A percentile compares a stretch with the other conserved stretches of the same genome.
These are phyloP conservation scores for Balearica regulorum DNA, from an alignment of 2,797 vertebrate genomes.

Conservation along the genomic window DNA sequence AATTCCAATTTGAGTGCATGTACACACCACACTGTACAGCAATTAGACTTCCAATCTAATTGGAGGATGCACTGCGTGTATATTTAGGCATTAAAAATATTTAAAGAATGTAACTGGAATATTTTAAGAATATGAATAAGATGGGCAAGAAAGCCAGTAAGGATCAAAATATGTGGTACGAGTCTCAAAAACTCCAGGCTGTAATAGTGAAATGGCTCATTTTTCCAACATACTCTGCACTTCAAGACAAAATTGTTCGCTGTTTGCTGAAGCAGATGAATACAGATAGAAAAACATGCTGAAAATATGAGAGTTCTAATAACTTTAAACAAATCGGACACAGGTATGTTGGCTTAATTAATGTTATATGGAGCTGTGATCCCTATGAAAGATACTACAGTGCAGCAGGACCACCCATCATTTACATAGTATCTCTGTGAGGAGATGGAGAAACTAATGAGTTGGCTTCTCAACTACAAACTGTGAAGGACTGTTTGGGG, in stretches of 20 bases:
- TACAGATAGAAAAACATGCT: not conserved
- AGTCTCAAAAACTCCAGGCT: not conserved
- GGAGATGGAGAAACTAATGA: not conserved
- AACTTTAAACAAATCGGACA: not conserved
- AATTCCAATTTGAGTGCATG: not conserved
- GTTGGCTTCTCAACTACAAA: not conserved
- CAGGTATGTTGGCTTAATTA: not conserved
- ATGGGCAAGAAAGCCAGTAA: not conserved
- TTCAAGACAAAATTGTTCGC: not conserved
- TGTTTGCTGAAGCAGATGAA: not conserved
- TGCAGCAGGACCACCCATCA: not conserved
- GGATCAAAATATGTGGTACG: not conserved
- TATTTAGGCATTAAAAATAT: conserved; percentile 7
- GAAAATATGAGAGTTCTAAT: not conserved
- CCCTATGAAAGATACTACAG: not conserved
- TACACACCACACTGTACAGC: not conserved
- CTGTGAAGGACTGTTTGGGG: not conserved
- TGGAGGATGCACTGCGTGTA: not conserved
- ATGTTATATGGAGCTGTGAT: not conserved
- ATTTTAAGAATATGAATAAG: not conserved
- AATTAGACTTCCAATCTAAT: not conserved
- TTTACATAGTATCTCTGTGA: not conserved
- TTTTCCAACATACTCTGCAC: not conserved
- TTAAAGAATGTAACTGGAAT: conserved; percentile 4
- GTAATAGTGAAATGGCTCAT: not conserved